Percentiles rank a stretch among this genome's conserved stretches.
These are phyloP conservation scores for Drosophila burlai DNA, from an alignment of 1,140 invertebrate genomes.

Conservation along the genomic window DNA sequence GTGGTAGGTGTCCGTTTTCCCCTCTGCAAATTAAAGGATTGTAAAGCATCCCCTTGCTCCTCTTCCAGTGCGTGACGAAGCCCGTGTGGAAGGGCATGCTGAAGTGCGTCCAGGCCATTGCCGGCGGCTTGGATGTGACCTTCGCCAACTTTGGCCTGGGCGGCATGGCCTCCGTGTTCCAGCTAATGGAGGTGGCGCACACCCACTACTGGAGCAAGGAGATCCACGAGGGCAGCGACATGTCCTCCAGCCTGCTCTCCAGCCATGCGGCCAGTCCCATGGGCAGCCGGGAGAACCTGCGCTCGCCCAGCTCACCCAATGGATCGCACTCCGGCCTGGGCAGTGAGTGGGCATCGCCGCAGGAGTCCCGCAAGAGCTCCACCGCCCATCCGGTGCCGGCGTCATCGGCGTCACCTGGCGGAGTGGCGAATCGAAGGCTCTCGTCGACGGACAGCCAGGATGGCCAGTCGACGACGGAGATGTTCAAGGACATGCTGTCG, in stretches of 20 bases:
- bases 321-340: conserved; percentile 75
- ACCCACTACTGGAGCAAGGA: conserved; percentile 99
- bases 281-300: conserved; percentile 91
- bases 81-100: conserved; percentile 98
- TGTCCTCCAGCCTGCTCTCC: conserved; percentile 83
- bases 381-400: conserved; percentile 36
- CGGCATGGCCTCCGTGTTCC: conserved; percentile 98
- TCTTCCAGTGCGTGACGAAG: conserved; percentile 92
- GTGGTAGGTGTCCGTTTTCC: conserved; percentile 89
- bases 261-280: conserved; percentile 89
- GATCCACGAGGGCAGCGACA: conserved; percentile 87
- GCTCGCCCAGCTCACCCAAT: conserved; percentile 86
- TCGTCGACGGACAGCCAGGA: conserved; percentile 86
- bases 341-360: conserved; percentile 82
- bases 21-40: neutral
- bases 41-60: neutral
- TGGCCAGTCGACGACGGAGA: conserved; percentile 92
- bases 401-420: conserved; percentile 22
- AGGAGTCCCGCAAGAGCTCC: conserved; percentile 84
- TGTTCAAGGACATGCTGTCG: conserved; percentile 95
- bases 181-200: conserved; percentile 98
- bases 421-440: conserved; percentile 45
- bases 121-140: conserved; percentile 95
- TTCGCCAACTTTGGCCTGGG: conserved; percentile 97
- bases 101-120: conserved; percentile 95